Evolutionary conservation across 1,140 invertebrate genomes (phyloP).

Genomic region (Rhagoletis pomonella): DNA sequence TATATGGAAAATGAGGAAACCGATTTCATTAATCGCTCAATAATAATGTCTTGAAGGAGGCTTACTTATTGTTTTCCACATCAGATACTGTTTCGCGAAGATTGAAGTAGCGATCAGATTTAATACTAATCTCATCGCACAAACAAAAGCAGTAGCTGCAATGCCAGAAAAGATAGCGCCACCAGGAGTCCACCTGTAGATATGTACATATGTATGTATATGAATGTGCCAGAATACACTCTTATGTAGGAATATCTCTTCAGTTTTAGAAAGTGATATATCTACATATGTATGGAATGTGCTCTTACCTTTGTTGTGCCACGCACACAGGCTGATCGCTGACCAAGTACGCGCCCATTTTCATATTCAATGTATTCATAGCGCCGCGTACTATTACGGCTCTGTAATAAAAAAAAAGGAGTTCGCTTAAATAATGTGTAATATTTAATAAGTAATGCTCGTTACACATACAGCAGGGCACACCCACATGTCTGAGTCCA

Average conservation of each 20-base stretch:
- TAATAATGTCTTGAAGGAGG: conserved; percentile 58
- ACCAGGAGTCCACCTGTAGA: conserved; percentile 87
- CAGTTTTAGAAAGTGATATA: not conserved
- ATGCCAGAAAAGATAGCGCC: conserved; percentile 87
- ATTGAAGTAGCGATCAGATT: conserved; percentile 88
- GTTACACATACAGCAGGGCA: conserved; percentile 81
- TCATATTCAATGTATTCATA: conserved; percentile 92
- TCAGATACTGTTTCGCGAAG: conserved; percentile 80
- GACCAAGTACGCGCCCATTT: conserved; percentile 82
- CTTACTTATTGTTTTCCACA: conserved; percentile 84
- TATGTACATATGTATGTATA: not conserved
- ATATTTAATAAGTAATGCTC: not conserved
- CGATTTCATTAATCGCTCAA: not conserved
- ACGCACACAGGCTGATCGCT: conserved; percentile 76
- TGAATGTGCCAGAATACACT: not conserved
- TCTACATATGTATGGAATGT: not conserved
- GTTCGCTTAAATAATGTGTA: not conserved
- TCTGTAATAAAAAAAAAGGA: conserved; percentile 67
- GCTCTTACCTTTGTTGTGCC: conserved; percentile 79
- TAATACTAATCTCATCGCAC: conserved; percentile 83
- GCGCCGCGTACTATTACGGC: conserved; percentile 76
- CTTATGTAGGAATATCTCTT: conserved; percentile 9
- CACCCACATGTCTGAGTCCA: conserved; percentile 90
- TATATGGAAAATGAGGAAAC: not conserved
- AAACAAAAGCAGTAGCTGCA: conserved; percentile 93